Evolutionary conservation across 37 sponge, comb jelly and placozoan genomes (phyloP).

Genomic region (Beroe ovata): DNA sequence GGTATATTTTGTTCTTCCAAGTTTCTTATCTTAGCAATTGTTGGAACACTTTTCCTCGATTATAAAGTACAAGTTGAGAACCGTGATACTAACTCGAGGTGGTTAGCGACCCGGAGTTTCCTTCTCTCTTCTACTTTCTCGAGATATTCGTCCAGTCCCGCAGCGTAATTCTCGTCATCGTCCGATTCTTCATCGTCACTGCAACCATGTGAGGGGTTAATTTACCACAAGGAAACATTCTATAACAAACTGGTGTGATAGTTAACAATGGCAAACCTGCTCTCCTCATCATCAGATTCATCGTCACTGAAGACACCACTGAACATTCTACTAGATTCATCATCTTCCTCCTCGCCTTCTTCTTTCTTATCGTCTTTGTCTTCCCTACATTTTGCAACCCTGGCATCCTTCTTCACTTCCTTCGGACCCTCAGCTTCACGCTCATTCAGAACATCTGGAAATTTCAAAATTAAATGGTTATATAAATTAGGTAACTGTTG

Average conservation of each 20-base stretch:
- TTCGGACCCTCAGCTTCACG: slow-evolving; percentile 24
- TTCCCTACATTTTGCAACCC: not conserved
- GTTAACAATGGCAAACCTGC: slow-evolving; percentile 12
- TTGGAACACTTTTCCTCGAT: no score
- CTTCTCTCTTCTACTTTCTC: slow-evolving; percentile 32
- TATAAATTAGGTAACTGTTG: no score
- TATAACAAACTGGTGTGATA: no score
- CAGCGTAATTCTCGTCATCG: slow-evolving; percentile 52
- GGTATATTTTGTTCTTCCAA: no score
- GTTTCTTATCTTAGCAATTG: no score
- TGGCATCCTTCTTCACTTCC: not conserved
- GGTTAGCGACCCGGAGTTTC: slow-evolving; percentile 26
- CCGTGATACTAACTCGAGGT: not conserved
- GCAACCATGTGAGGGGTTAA: no score
- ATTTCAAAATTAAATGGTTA: no score
- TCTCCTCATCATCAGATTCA: slow-evolving; percentile 58
- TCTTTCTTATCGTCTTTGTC: not conserved
- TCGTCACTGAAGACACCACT: slow-evolving; percentile 56
- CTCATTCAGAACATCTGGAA: slow-evolving; percentile 47
- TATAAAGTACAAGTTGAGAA: no score
- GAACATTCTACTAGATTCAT: not conserved
- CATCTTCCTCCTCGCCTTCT: slow-evolving; percentile 32
- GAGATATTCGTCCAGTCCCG: slow-evolving; percentile 30
- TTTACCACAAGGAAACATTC: no score
- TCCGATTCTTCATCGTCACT: slow-evolving; percentile 11